These are phyloP conservation scores for Caenorhabditis parvicauda DNA, from an alignment of 2,888 invertebrate species.

Conservation along the genomic window DNA sequence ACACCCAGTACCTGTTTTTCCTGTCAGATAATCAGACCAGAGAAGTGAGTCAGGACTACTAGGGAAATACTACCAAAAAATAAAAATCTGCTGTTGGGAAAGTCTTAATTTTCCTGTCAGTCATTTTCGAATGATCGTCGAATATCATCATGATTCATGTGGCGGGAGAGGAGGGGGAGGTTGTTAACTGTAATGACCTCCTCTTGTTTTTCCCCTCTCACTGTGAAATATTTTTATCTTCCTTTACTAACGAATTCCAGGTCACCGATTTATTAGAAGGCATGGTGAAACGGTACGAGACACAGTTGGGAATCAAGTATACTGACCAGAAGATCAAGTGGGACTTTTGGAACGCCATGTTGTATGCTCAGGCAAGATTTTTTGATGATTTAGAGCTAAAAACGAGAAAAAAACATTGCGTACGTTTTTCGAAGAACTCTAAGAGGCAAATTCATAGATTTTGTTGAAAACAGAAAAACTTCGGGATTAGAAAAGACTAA, in stretches of 20 bases:
- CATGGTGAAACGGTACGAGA: conserved; percentile 41
- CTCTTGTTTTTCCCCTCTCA: too few relatives aligned
- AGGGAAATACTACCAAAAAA: conserved; percentile 3
- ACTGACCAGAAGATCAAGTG: conserved; percentile 57
- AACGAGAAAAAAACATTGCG: too few relatives aligned
- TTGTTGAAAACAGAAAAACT: too few relatives aligned
- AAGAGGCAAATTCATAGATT: too few relatives aligned
- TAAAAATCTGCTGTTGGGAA: not conserved
- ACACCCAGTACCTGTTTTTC: conserved; percentile 52
- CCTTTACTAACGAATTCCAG: conserved; percentile 11
- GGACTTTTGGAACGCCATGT: conserved; percentile 62
- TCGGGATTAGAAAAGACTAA: too few relatives aligned
- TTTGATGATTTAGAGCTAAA: too few relatives aligned
- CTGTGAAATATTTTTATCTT: too few relatives aligned
- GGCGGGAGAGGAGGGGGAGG: too few relatives aligned
- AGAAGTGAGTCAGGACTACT: conserved; percentile 24
- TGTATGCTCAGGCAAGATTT: conserved; percentile 54
- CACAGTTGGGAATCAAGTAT: conserved; percentile 49
- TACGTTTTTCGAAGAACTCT: too few relatives aligned
- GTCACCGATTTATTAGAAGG: conserved; percentile 24
- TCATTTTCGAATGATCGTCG: too few relatives aligned
- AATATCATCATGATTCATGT: too few relatives aligned
- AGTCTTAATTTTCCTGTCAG: too few relatives aligned
- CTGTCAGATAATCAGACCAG: conserved; percentile 41
- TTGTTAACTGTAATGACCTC: not conserved